Percentiles rank a stretch among this genome's conserved stretches.
Evolutionary conservation across 2,888 invertebrate genomes (phyloP).

Genomic region (Gastracanthus pulcherrimus): DNA sequence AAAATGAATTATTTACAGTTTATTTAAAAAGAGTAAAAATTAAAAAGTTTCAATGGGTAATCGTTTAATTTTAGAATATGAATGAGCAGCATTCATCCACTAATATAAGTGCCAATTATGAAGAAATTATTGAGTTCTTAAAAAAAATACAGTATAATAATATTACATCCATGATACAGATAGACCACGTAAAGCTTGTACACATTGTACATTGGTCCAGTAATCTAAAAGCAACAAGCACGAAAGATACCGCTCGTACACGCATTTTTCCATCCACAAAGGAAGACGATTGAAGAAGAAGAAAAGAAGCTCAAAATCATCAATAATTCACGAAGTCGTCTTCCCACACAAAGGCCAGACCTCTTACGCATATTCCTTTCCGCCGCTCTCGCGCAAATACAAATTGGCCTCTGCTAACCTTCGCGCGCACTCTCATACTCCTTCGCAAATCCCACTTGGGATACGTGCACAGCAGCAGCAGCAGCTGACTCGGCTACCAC

Average conservation of each 20-base stretch:
- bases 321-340: constrained; percentile 29
- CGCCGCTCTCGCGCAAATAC: not conserved
- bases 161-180: too few species aligned
- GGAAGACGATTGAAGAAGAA: not conserved
- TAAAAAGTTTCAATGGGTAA: too few species aligned
- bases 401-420: not conserved
- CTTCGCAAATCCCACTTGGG: too few species aligned
- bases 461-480: too few species aligned
- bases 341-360: not conserved
- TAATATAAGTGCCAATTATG: too few species aligned
- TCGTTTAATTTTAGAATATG: too few species aligned
- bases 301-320: not conserved
- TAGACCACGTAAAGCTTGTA: not conserved
- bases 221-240: not conserved
- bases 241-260: not conserved
- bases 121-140: too few species aligned
- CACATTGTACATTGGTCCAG: not conserved
- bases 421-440: not conserved
- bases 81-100: too few species aligned
- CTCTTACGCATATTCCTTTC: not conserved
- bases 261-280: not conserved
- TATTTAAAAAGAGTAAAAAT: too few species aligned
- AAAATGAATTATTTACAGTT: too few species aligned
- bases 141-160: too few species aligned
- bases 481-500: too few species aligned